These are phyloP conservation scores for Pao palembangensis DNA, from an alignment of 2,113 vertebrate genomes.

Conservation along the genomic window DNA sequence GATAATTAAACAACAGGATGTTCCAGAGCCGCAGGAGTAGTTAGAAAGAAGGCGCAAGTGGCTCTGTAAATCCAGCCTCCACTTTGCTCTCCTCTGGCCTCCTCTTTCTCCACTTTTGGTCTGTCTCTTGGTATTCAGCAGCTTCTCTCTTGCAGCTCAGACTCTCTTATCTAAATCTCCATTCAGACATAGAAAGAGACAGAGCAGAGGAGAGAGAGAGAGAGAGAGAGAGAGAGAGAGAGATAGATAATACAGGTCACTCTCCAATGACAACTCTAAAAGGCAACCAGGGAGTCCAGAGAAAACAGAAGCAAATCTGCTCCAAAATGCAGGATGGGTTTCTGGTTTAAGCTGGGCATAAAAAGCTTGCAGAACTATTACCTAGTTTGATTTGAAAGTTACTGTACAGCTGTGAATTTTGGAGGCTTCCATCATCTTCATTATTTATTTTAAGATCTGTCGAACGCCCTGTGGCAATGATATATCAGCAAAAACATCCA, in stretches of 20 bases:
- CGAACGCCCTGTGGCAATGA: slow-evolving; percentile 43
- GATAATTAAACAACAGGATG: slow-evolving; percentile 27
- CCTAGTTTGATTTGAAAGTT: slow-evolving; percentile 48
- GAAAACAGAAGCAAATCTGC: slow-evolving; percentile 7
- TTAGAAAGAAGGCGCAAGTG: slow-evolving; percentile 38
- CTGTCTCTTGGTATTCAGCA: slow-evolving; percentile 59
- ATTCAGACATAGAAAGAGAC: slow-evolving; percentile 59
- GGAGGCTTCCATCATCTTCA: slow-evolving; percentile 26
- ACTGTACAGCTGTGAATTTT: slow-evolving; percentile 49
- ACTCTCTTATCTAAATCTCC: slow-evolving; percentile 72
- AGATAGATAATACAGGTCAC: slow-evolving; percentile 71
- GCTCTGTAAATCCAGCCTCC: slow-evolving; percentile 30
- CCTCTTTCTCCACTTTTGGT: slow-evolving; percentile 9
- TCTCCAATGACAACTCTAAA: slow-evolving; percentile 70
- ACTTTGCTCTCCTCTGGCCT: slow-evolving; percentile 17
- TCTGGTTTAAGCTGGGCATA: slow-evolving; percentile 20
- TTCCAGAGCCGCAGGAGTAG: slow-evolving; percentile 12
- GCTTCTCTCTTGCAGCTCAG: slow-evolving; percentile 58
- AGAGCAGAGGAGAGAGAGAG: slow-evolving; percentile 20
- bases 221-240: slow-evolving; percentile 56
- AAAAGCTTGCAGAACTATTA: slow-evolving; percentile 47
- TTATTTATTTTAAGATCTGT: slow-evolving; percentile 52
- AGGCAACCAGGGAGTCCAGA: slow-evolving; percentile 55
- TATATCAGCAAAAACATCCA: slow-evolving; percentile 40
- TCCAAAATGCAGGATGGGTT: slow-evolving; percentile 31